Evolutionary conservation across 2,797 vertebrate species (phyloP), one percentile per base, ranked within the genome.

Genomic region (Sebastiscus albofasciatus): DNA sequence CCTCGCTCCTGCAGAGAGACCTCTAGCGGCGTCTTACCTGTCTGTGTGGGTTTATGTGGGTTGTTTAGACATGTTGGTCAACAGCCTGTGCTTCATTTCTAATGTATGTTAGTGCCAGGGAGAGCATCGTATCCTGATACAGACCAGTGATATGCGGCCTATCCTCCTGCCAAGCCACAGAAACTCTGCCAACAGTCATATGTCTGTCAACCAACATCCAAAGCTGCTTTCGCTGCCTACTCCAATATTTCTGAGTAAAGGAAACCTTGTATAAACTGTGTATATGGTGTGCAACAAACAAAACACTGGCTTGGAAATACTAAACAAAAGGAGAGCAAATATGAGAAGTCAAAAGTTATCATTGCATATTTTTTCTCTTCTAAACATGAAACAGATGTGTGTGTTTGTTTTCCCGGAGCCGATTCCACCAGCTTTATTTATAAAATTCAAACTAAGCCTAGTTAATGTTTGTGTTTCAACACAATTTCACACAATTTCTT

Each of bases 211-310:
- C 55, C 67, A 46, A 29, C 79, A 71, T 77, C 60, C 77, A 80
- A 56, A 75, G 22, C 73, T 49, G 55, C 64, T 26, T 67, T 4
- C 27, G 27, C 42, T 68, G 67, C 72, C 80, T 82, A 1, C 61
- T 83, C 70, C 72, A 77, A 67, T 80, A 85, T 87, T 88, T 77
- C 78, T 79, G 64, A 73, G 56, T 31, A 55, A 84, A 66, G 18
- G 64, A 75, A 82, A 56, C 46, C 54, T 34, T 55, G 59, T 64
- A 27, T 55, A 55, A 67, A 75, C 75, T 79, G 66, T 81, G 52
- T 65, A 22, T 84, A 52, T 46, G 52, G 77, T 79, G 39, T 16
- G 36, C 49, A 67, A 52, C 76, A 67, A 74, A 72, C 42, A 72
- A 75, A 75, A 62, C 72, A 22, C 33, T 6, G 7, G 58, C 60